These are phyloP conservation scores for Cephus pygmeus DNA, from an alignment of 2,888 invertebrate species.

Conservation along the genomic window DNA sequence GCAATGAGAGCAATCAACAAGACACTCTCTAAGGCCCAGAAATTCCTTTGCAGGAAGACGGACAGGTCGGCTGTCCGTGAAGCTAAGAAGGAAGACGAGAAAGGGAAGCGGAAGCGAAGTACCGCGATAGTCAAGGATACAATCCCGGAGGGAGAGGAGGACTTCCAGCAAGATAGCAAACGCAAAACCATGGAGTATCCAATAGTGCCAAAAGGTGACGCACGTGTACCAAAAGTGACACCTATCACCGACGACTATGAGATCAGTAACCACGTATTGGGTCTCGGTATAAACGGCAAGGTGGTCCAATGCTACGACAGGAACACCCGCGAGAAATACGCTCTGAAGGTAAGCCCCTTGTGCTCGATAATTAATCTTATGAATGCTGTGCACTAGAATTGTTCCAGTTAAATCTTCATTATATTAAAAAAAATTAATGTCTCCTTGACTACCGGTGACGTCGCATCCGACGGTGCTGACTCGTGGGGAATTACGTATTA, in stretches of 20 bases:
- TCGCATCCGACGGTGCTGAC: background rate
- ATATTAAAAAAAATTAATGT: background rate
- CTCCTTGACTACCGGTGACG: background rate
- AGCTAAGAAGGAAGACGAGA: slow-evolving; percentile 21
- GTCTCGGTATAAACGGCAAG: slow-evolving; percentile 98
- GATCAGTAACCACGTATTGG: slow-evolving; percentile 92
- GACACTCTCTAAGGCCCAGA: background rate
- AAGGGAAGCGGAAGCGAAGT: slow-evolving; percentile 42
- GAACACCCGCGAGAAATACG: slow-evolving; percentile 82
- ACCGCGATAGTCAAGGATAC: slow-evolving; percentile 1
- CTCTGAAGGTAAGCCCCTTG: slow-evolving; percentile 82
- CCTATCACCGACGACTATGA: slow-evolving; percentile 91
- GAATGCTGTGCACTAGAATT: background rate
- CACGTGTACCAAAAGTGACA: slow-evolving; percentile 77
- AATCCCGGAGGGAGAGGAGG: slow-evolving; percentile 1
- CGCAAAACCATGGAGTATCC: slow-evolving; percentile 45
- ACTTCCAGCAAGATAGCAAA: slow-evolving; percentile 6
- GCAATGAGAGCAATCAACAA: background rate
- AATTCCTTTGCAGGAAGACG: slow-evolving; percentile 42
- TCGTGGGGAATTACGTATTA: background rate
- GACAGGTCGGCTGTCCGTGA: slow-evolving; percentile 35
- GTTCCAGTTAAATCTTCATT: background rate
- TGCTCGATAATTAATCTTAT: background rate
- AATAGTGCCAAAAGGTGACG: slow-evolving; percentile 48
- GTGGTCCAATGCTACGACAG: slow-evolving; percentile 94